These are phyloP conservation scores for Folsomia candida DNA, from an alignment of 2,888 invertebrate species.

Conservation along the genomic window DNA sequence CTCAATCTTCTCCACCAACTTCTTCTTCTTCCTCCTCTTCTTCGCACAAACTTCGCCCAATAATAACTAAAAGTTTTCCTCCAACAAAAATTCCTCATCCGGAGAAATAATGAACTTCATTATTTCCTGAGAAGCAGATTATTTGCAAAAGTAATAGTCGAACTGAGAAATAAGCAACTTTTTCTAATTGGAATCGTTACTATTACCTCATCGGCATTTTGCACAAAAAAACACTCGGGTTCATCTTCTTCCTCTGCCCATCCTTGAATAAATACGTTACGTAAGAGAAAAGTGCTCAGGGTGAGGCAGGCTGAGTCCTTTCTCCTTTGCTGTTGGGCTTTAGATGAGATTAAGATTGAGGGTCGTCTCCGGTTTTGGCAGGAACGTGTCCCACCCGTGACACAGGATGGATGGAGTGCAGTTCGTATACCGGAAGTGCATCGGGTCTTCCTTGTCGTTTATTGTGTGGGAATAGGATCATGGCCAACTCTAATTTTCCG, in stretches of 20 bases:
- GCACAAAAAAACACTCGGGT: too few species aligned
- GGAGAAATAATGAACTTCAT: not conserved
- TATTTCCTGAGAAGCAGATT: not conserved
- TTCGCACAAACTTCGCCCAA: too few species aligned
- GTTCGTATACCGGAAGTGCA: not conserved
- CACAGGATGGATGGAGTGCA: not conserved
- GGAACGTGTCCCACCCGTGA: not conserved
- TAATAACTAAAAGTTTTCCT: too few species aligned
- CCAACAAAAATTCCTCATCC: too few species aligned
- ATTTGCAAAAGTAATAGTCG: not conserved
- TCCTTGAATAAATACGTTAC: too few species aligned
- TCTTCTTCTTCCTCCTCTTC: too few species aligned
- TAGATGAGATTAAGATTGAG: too few species aligned
- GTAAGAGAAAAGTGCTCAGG: too few species aligned
- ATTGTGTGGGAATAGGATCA: not conserved
- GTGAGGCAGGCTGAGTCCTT: too few species aligned
- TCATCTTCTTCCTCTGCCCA: too few species aligned
- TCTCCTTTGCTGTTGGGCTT: too few species aligned
- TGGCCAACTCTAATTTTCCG: not conserved
- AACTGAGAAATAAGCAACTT: not conserved
- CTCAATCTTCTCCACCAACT: too few species aligned
- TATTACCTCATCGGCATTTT: not conserved
- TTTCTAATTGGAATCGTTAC: not conserved
- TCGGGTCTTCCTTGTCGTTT: not conserved
- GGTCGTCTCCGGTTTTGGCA: not conserved